A percentile compares a stretch with the other conserved stretches of the same genome.
These are phyloP conservation scores for Perognathus longimembris DNA, from an alignment of 2,113 vertebrate species.

Conservation along the genomic window DNA sequence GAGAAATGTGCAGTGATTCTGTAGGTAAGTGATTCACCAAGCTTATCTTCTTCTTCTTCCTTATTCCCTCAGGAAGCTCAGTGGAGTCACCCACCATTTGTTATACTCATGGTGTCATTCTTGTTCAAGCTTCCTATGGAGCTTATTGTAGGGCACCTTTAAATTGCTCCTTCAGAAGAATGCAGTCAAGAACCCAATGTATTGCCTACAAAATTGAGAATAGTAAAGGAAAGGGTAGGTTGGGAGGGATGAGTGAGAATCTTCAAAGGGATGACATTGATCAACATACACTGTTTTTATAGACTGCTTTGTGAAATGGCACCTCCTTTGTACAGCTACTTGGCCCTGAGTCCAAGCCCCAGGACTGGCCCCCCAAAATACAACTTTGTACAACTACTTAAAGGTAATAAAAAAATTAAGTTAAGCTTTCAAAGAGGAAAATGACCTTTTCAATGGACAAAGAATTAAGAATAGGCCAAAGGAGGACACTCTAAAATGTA, in stretches of 20 bases:
- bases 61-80: background rate
- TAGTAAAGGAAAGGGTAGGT: too few species aligned
- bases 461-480: background rate
- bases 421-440: background rate
- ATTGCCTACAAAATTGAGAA: too few species aligned
- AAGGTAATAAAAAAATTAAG: too few species aligned
- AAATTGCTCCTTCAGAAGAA: background rate
- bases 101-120: background rate
- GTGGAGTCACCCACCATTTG: background rate
- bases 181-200: too few species aligned
- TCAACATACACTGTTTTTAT: too few species aligned
- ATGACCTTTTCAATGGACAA: background rate
- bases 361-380: too few species aligned
- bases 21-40: background rate
- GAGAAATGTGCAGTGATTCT: background rate
- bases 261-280: too few species aligned
- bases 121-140: background rate
- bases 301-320: too few species aligned
- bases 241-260: too few species aligned
- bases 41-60: background rate
- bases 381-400: too few species aligned
- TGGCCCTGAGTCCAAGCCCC: too few species aligned
- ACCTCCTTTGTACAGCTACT: too few species aligned
- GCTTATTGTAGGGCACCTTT: background rate
- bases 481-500: background rate